phyloP scores from a whole-genome alignment of 2,113 vertebrate species.

The Herpetotheres cachinnans region DNA sequence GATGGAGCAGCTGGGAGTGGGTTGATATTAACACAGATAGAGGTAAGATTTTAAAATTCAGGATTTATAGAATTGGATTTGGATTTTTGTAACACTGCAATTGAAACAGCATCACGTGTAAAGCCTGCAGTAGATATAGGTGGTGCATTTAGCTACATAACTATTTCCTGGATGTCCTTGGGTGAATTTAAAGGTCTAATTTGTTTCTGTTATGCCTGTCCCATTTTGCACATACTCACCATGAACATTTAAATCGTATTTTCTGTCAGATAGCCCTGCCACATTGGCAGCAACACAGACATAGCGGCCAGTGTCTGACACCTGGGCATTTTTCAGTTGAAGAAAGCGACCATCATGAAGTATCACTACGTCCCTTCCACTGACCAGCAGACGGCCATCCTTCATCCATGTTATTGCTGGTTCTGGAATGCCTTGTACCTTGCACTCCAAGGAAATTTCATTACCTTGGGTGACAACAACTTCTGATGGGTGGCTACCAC shows the following conservation, averaged over 20 bases:
- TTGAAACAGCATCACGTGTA: not conserved
- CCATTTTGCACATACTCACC: slow-evolving; percentile 73
- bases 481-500: slow-evolving; percentile 58
- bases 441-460: slow-evolving; percentile 82
- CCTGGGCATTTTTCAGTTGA: slow-evolving; percentile 75
- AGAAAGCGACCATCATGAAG: slow-evolving; percentile 78
- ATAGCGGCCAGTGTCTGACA: slow-evolving; percentile 89
- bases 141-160: not conserved
- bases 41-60: not conserved
- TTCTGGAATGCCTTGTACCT: slow-evolving; percentile 81
- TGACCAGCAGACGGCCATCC: slow-evolving; percentile 79
- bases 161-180: accelerated
- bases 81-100: not conserved
- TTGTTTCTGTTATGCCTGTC: not conserved
- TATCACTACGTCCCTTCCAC: slow-evolving; percentile 63
- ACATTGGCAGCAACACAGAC: slow-evolving; percentile 88
- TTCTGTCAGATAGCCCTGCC: slow-evolving; percentile 89
- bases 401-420: slow-evolving; percentile 89
- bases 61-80: not conserved
- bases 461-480: slow-evolving; percentile 77
- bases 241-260: slow-evolving; percentile 86
- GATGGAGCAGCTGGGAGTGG: not conserved
- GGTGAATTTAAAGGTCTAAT: not conserved
- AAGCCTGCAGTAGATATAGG: not conserved
- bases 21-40: not conserved